Percentiles rank a stretch among this genome's conserved stretches.
Conservation (phyloP, 2,888 invertebrate genomes). For the Neoaliturus tenellus region DNA sequence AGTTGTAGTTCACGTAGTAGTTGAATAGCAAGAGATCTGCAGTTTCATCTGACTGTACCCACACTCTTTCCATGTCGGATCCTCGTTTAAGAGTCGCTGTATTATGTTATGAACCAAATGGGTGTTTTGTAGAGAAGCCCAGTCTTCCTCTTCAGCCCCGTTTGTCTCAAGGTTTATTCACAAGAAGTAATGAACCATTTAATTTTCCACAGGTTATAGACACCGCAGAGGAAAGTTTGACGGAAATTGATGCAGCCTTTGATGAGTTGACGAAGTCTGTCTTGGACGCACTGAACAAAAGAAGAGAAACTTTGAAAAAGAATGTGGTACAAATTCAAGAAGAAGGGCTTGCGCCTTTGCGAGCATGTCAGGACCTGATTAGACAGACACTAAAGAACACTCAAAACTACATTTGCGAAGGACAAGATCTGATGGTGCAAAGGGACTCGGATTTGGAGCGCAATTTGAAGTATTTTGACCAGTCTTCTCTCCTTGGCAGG, state of each 20-base stretch:
- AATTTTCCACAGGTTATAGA: slow-evolving; percentile 35
- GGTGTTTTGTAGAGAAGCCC: no score
- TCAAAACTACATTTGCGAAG: slow-evolving; percentile 69
- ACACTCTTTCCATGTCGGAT: no score
- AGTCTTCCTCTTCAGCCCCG: no score
- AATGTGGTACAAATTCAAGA: slow-evolving; percentile 56
- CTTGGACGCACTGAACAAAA: slow-evolving; percentile 47
- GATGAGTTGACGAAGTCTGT: slow-evolving; percentile 50
- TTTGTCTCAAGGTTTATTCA: no score
- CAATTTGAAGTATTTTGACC: slow-evolving; percentile 58
- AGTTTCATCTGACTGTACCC: no score
- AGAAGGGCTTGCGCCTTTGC: slow-evolving; percentile 71
- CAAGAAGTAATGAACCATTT: no score
- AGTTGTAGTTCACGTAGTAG: no score
- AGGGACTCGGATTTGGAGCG: slow-evolving; percentile 33
- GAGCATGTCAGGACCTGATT: slow-evolving; percentile 71
- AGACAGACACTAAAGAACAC: slow-evolving; percentile 71
- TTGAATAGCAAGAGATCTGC: no score
- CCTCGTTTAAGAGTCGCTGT: no score
- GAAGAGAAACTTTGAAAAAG: slow-evolving; percentile 46
- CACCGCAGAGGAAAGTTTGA: slow-evolving; percentile 52
- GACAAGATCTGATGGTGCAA: slow-evolving; percentile 66
- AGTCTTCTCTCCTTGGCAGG: slow-evolving; percentile 71
- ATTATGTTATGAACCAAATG: no score
- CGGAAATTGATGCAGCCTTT: slow-evolving; percentile 54